A percentile compares a stretch with the other conserved stretches of the same genome.
Conservation (phyloP, 2,888 invertebrate species). For the Limenitis camilla region DNA sequence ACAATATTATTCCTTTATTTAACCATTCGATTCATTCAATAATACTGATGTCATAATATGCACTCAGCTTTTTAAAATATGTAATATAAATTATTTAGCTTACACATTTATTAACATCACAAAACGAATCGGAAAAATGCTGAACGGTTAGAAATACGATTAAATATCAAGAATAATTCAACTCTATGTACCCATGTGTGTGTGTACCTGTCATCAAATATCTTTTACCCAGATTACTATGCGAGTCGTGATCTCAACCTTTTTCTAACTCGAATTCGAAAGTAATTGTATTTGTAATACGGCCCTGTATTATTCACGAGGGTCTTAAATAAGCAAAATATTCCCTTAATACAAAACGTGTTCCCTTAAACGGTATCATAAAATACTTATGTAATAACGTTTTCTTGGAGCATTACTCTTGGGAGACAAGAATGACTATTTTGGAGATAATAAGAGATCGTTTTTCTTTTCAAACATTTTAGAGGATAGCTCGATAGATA, state of each 20-base stretch:
- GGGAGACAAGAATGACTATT: slow-evolving; percentile 27
- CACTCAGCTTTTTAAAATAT: too few relatives aligned
- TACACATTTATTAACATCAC: not conserved
- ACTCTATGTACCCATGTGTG: not conserved
- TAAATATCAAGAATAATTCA: not conserved
- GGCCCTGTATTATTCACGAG: slow-evolving; percentile 17
- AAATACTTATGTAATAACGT: slow-evolving; percentile 29
- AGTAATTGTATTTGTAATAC: slow-evolving; percentile 20
- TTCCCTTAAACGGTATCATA: slow-evolving; percentile 30
- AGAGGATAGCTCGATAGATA: slow-evolving; percentile 24
- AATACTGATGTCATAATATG: too few relatives aligned
- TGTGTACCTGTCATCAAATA: not conserved
- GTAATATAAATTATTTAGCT: not conserved
- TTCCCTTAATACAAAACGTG: slow-evolving; percentile 31
- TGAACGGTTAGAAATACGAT: too few relatives aligned
- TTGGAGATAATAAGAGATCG: slow-evolving; percentile 27
- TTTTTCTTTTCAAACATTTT: slow-evolving; percentile 33
- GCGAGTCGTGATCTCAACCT: slow-evolving; percentile 5
- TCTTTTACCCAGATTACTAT: slow-evolving; percentile 2
- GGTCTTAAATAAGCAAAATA: slow-evolving; percentile 22
- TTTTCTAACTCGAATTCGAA: slow-evolving; percentile 13
- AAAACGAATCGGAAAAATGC: too few relatives aligned
- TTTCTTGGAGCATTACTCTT: slow-evolving; percentile 21
- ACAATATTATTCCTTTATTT: too few relatives aligned
- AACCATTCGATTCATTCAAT: too few relatives aligned